These are phyloP conservation scores for Diadophis punctatus DNA, from an alignment of 2,113 vertebrate genomes.

Conservation along the genomic window DNA sequence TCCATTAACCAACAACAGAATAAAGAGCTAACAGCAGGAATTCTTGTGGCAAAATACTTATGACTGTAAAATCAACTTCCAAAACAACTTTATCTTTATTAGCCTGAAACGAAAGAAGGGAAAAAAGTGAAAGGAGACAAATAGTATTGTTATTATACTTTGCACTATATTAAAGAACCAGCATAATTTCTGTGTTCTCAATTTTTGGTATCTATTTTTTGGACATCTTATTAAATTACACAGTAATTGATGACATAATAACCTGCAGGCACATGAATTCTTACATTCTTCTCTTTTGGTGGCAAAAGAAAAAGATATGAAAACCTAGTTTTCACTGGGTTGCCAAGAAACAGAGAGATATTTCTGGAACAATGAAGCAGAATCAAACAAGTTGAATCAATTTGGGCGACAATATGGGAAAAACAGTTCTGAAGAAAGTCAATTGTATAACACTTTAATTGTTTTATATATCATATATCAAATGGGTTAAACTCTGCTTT, in stretches of 20 bases:
- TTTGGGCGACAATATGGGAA: neutral
- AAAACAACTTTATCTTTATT: constrained; percentile 12
- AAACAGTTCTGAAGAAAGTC: neutral
- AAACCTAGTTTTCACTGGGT: neutral
- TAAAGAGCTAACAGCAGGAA: constrained; percentile 21
- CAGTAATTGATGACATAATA: neutral
- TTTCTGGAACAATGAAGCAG: constrained; percentile 14
- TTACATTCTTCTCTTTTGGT: neutral
- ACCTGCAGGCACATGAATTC: neutral
- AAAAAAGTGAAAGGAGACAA: neutral
- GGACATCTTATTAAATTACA: neutral
- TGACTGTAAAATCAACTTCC: constrained; percentile 24
- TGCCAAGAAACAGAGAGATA: constrained; percentile 3
- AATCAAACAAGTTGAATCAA: neutral
- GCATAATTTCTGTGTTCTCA: neutral
- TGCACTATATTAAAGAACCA: constrained; percentile 1
- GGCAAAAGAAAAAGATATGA: neutral
- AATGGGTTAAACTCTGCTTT: neutral
- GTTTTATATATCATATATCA: neutral
- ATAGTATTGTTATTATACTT: neutral
- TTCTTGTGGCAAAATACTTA: constrained; percentile 27
- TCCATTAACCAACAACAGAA: constrained; percentile 45
- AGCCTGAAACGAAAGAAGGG: constrained; percentile 44
- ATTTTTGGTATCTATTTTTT: neutral
- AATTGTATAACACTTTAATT: neutral